Conservation (phyloP, 2,888 invertebrate genomes). For the Heterodera filipjevi region DNA sequence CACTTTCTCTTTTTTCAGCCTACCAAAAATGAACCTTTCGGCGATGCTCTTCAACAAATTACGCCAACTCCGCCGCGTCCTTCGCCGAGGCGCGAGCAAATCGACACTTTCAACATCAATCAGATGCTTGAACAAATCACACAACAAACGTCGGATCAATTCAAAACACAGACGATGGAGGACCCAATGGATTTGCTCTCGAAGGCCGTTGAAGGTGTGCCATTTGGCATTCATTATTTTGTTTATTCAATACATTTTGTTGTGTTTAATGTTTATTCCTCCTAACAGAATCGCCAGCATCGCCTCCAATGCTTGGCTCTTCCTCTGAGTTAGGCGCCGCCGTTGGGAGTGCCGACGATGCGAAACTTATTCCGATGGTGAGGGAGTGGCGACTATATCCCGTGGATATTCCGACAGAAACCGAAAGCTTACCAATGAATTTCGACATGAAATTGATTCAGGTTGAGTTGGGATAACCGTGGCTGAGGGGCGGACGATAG, state of each 20-base stretch:
- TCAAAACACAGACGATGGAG: neutral
- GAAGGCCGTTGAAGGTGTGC: slow-evolving; percentile 13
- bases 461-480: slow-evolving; percentile 15
- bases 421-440: slow-evolving; percentile 15
- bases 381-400: slow-evolving; percentile 33
- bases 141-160: slow-evolving; percentile 28
- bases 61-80: slow-evolving; percentile 1
- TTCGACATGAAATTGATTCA: slow-evolving; percentile 43
- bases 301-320: slow-evolving; percentile 32
- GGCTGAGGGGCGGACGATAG: neutral
- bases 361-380: slow-evolving; percentile 35
- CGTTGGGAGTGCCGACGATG: slow-evolving; percentile 14
- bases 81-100: neutral
- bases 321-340: neutral
- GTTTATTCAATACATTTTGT: neutral
- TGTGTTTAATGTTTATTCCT: neutral
- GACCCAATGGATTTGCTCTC: slow-evolving; percentile 27
- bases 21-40: neutral
- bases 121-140: slow-evolving; percentile 53
- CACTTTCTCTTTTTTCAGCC: neutral
- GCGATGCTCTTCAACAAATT: neutral
- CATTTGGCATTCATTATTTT: neutral
- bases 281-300: slow-evolving; percentile 41
- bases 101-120: slow-evolving; percentile 46
- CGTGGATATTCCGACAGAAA: slow-evolving; percentile 25